phyloP scores from a whole-genome alignment of 2,113 vertebrate genomes.

The Machaerirhynchus nigripectus region DNA sequence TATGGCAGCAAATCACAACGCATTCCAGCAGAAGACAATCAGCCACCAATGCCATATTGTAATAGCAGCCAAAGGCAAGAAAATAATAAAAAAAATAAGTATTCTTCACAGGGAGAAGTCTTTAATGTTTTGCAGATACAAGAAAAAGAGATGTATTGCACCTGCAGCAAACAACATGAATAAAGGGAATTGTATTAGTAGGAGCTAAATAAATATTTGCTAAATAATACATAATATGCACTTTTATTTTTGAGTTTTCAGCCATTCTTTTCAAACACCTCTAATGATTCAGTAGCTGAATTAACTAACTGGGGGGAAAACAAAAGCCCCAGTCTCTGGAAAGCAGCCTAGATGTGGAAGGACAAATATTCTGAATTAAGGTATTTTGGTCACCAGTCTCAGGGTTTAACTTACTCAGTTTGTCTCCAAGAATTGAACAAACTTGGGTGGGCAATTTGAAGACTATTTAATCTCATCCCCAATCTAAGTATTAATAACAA shows the following conservation, averaged over 20 bases:
- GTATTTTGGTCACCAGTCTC: neutral
- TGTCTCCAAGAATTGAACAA: neutral
- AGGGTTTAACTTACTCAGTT: neutral
- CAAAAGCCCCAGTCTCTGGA: neutral
- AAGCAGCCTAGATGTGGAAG: neutral
- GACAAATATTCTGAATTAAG: neutral
- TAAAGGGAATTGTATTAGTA: neutral
- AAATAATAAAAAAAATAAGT: neutral
- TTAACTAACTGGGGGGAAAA: rapidly evolving
- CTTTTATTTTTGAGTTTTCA: neutral
- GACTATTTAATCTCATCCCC: neutral
- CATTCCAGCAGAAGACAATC: neutral
- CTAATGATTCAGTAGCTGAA: neutral
- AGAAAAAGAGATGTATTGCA: neutral
- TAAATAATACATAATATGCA: neutral
- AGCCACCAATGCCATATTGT: neutral
- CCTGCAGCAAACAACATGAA: neutral
- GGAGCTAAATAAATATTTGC: conserved; percentile 14
- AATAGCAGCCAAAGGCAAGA: conserved; percentile 9
- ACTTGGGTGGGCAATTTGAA: neutral
- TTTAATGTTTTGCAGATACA: neutral
- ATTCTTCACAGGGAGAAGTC: neutral
- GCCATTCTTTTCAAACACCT: neutral
- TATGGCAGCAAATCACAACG: neutral
- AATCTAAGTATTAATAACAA: neutral